phyloP scores from a whole-genome alignment of 2,888 invertebrate species.

The Standfussiana lucernea region DNA sequence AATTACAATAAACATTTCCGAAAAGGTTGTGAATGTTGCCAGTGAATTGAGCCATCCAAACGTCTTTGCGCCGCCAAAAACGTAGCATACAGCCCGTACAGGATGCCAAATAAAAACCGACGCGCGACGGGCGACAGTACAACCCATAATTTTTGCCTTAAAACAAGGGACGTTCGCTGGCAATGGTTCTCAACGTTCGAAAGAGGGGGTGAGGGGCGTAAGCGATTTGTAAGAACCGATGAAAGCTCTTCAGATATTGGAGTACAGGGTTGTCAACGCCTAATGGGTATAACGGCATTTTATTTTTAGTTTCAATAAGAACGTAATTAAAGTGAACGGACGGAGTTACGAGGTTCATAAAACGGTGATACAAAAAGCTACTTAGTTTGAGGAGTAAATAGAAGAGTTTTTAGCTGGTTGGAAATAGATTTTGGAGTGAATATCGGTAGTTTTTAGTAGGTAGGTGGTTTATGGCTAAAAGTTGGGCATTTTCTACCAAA shows the following conservation, averaged over 20 bases:
- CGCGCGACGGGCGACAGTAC: conserved; percentile 69
- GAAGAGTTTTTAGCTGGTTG: conserved; percentile 34
- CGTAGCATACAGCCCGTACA: conserved; percentile 42
- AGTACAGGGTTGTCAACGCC: conserved; percentile 83
- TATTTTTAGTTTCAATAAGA: conserved; percentile 68
- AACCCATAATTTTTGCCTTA: conserved; percentile 80
- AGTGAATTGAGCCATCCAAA: conserved; percentile 65
- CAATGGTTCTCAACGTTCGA: conserved; percentile 66
- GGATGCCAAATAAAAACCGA: conserved; percentile 64
- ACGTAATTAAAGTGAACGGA: conserved; percentile 66
- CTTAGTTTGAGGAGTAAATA: conserved; percentile 36
- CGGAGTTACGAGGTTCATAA: conserved; percentile 62
- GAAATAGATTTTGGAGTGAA: conserved; percentile 26
- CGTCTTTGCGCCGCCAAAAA: conserved; percentile 56
- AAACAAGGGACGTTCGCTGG: conserved; percentile 75
- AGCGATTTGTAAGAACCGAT: conserved; percentile 89
- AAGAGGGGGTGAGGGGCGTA: conserved; percentile 71
- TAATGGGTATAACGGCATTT: conserved; percentile 75
- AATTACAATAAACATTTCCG: conserved; percentile 61
- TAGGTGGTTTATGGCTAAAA: background rate
- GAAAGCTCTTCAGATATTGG: conserved; percentile 87
- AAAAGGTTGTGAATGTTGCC: conserved; percentile 59
- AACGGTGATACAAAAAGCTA: conserved; percentile 54
- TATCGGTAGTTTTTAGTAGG: background rate
- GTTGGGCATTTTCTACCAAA: background rate